Evolutionary conservation across 1,140 invertebrate genomes (phyloP).

Genomic region (Thaumetopoea pityocampa): DNA sequence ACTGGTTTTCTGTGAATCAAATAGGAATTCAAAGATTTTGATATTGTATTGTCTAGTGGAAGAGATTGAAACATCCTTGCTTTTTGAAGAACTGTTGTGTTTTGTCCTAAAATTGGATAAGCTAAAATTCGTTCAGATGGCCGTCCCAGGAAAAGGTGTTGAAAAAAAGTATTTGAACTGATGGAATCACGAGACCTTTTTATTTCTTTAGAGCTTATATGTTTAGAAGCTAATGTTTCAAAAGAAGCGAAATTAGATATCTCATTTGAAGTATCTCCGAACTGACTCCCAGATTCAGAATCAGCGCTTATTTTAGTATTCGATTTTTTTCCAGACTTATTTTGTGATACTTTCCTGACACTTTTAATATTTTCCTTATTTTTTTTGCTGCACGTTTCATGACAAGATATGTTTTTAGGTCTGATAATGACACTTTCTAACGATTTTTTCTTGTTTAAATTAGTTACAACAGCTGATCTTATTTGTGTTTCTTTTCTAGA

Average conservation of each 20-base stretch:
- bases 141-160: constrained; percentile 80
- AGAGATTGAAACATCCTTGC: constrained; percentile 79
- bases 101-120: constrained; percentile 51
- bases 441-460: constrained; percentile 62
- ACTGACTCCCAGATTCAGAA: constrained; percentile 37
- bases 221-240: constrained; percentile 31
- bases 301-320: constrained; percentile 19
- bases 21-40: constrained; percentile 79
- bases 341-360: constrained; percentile 28
- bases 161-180: constrained; percentile 81
- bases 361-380: constrained; percentile 39
- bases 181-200: constrained; percentile 76
- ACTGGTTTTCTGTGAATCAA: constrained; percentile 83
- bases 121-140: constrained; percentile 39
- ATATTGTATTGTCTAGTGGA: constrained; percentile 57
- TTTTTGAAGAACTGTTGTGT: constrained; percentile 78
- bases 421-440: constrained; percentile 40
- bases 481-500: constrained; percentile 44
- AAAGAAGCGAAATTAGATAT: constrained; percentile 28
- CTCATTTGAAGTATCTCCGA: constrained; percentile 36
- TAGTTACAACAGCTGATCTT: constrained; percentile 52
- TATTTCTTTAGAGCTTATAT: constrained; percentile 69
- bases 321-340: constrained; percentile 31
- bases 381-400: constrained; percentile 47
- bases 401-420: constrained; percentile 41